Base-by-base conservation (phyloP, 2,113 vertebrate species). In the Uropsilus gracilis region DNA sequence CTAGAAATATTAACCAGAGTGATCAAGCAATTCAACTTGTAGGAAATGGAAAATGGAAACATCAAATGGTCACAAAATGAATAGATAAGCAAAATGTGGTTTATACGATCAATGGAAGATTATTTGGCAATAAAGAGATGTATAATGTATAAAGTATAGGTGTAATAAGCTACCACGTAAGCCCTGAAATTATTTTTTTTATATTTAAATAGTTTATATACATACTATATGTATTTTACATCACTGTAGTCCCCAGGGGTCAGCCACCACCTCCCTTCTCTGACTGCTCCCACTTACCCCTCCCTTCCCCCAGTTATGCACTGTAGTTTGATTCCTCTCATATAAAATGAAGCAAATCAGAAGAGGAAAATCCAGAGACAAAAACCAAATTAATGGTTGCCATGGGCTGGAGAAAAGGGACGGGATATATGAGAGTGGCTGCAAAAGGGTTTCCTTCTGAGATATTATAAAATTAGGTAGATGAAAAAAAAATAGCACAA, bases 331-430 rank as follows among this genome's bases (percentile, higher is more conserved):
- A 94, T 57, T 71, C 69, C 53, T 78, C 26, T 81, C 39, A 50
- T 34, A 63, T n/a, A 34, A 69, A 83, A 75, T 24, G 71, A n/a
- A n/a, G n/a, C n/a, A n/a, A n/a, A 24, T 50, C 10, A 61, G 77
- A 94, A 72, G 5, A 92, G 32, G 55, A 30, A 88, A 97, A 93
- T 50, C 18, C 46, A 91, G 53, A 81, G 44, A 81, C 3, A 71
- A 3, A 66, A 76, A 69, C 11, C 11, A 81, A 16, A 69, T 44
- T 24, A 61, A 32, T 37, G 22, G 64, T 24, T 63, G 30, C 3
- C 2, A 66, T 22, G 4, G 14, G 17, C 1, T 66, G 32, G 32
- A 37, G 48, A 83, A 24, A 69, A 76, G 6, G 2, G 26, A 89
- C 5, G 77, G 34, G 30, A 89, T 42, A 78, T 77, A 95, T 83